Conservation (phyloP, 2,113 vertebrate genomes). For the Nipponia nippon region DNA sequence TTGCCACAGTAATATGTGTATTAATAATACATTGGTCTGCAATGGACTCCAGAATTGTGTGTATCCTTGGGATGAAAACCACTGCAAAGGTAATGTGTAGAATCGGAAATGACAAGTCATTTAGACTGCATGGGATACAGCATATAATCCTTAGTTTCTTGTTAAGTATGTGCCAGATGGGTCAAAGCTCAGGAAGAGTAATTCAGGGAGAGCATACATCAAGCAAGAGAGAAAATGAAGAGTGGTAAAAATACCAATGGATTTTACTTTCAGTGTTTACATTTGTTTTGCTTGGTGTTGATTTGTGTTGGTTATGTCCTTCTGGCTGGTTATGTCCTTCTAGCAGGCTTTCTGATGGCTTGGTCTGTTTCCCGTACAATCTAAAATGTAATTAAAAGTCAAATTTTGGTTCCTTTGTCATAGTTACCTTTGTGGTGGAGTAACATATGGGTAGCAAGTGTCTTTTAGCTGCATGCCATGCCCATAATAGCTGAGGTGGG, state of each 20-base stretch:
- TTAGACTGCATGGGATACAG: neutral
- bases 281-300: neutral
- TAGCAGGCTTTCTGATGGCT: neutral
- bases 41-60: constrained; percentile 98
- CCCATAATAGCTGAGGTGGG: neutral
- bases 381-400: neutral
- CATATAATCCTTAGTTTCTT: neutral
- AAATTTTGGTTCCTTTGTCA: neutral
- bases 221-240: neutral
- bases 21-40: constrained; percentile 96
- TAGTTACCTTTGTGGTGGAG: neutral
- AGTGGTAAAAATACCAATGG: neutral
- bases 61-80: constrained; percentile 98
- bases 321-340: neutral
- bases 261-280: neutral
- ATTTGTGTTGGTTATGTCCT: neutral
- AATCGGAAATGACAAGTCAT: neutral
- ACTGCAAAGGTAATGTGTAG: constrained; percentile 90
- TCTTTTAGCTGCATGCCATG: neutral
- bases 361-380: neutral
- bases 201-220: neutral
- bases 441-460: neutral
- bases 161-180: neutral
- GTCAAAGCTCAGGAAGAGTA: neutral
- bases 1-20: constrained; percentile 99